Conservation (phyloP, 2,888 invertebrate genomes). For the Lomographa bimaculata region DNA sequence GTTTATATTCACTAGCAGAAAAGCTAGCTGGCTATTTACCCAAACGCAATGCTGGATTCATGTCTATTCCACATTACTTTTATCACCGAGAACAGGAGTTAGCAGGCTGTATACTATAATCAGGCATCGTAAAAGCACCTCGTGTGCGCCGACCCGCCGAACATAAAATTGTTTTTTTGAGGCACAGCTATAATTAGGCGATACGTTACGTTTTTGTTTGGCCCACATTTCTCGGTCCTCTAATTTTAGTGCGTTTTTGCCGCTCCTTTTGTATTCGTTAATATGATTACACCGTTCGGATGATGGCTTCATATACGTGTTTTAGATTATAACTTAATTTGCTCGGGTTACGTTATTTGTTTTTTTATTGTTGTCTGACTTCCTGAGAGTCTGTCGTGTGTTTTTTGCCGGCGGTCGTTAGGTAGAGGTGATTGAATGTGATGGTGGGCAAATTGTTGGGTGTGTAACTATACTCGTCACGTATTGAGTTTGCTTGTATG, state of each 20-base stretch:
- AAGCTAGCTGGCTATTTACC: conserved; percentile 28
- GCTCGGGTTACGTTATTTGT: conserved; percentile 77
- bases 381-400: conserved; percentile 78
- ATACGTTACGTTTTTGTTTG: conserved; percentile 83
- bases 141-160: conserved; percentile 63
- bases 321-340: conserved; percentile 84
- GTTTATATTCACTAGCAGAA: conserved; percentile 23
- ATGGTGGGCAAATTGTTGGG: conserved; percentile 71
- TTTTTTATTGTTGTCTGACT: conserved; percentile 79
- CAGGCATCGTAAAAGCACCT: conserved; percentile 49
- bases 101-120: conserved; percentile 47
- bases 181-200: conserved; percentile 82
- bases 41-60: conserved; percentile 34
- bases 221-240: conserved; percentile 83
- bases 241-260: conserved; percentile 82
- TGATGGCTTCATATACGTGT: conserved; percentile 84
- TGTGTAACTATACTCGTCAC: conserved; percentile 45
- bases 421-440: conserved; percentile 79
- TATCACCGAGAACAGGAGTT: conserved; percentile 36
- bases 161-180: conserved; percentile 82
- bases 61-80: conserved; percentile 37
- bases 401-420: conserved; percentile 78
- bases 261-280: conserved; percentile 83
- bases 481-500: conserved; percentile 58
- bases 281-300: conserved; percentile 83